phyloP scores from a whole-genome alignment of 2,888 invertebrate genomes.

The Acleris holmiana region DNA sequence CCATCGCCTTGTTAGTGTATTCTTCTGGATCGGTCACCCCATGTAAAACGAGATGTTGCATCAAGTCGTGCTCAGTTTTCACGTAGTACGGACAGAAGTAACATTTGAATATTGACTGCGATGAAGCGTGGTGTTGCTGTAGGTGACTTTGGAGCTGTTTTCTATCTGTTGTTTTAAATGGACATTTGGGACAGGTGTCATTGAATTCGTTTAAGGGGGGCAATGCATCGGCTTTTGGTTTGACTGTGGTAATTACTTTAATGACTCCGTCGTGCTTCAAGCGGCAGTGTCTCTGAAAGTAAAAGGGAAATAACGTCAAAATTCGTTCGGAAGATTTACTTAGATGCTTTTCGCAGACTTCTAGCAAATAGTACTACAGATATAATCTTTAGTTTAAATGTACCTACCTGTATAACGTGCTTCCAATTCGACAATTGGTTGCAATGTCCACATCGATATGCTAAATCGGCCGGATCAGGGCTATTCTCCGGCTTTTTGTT shows the following conservation, averaged over 20 bases:
- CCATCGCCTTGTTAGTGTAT: conserved; percentile 77
- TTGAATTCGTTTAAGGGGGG: conserved; percentile 57
- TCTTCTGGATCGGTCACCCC: conserved; percentile 85
- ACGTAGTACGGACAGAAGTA: conserved; percentile 92
- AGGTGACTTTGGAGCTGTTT: conserved; percentile 86
- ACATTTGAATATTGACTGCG: conserved; percentile 90
- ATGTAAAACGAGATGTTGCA: conserved; percentile 88
- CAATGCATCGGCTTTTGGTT: conserved; percentile 74
- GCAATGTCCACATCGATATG: conserved; percentile 91
- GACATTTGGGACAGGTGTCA: conserved; percentile 88
- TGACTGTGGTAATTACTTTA: conserved; percentile 85
- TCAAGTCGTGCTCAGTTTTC: conserved; percentile 87
- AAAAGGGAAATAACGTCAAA: conserved; percentile 9
- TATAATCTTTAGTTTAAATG: no score
- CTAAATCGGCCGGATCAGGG: conserved; percentile 74
- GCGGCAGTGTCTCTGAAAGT: conserved; percentile 89
- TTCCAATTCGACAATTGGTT: conserved; percentile 93
- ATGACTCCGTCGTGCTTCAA: conserved; percentile 91
- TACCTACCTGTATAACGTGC: conserved; percentile 92
- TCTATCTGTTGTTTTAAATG: conserved; percentile 86
- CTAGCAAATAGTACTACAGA: not conserved
- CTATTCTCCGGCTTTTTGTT: conserved; percentile 65
- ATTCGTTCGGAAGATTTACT: not conserved
- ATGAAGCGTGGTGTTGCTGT: conserved; percentile 88
- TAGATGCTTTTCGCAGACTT: not conserved